Base-by-base conservation (phyloP, 2,797 vertebrate genomes). In the Labroides dimidiatus region DNA sequence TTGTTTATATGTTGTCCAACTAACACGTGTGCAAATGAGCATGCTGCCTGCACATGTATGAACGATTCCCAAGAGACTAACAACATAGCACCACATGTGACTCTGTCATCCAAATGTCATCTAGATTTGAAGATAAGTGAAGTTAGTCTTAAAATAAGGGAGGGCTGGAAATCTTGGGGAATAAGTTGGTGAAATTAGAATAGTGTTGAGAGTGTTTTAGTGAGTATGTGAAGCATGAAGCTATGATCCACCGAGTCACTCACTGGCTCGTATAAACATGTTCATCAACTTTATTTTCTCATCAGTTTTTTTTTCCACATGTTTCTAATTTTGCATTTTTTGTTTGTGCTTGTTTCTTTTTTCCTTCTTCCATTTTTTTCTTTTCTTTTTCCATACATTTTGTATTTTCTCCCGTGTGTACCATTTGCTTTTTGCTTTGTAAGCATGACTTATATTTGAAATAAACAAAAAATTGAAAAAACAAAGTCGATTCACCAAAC, bases 391-490 rank as follows among this genome's bases (percentile, higher is more conserved):
- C 51, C n/a, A 58, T 39, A 10, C 21, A 37, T 68, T 64, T 68
- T 86, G 50, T 48, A 74, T 85, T 49, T 60, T 27, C 56, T 23
- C 54, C 74, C 59, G 42, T 79, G 16, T 36, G 57, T 85, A 70
- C 39, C 58, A 54, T 81, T 82, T 81, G 60, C 69, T 84, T 86
- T 83, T 86, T 83, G 70, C 78, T 72, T 27, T 88, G 78, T 87
- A 87, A 90, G 82, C 77, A 81, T 81, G 65, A 88, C 71, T 73
- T 85, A 76, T 78, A 78, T 89, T 81, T 89, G 81, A 90, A 92
- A 91, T 85, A 85, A 89, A 51, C 60, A 44, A 62, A 61, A 54
- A 37, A 60, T 24, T 30, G 47, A 48, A 60, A 70, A 64, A 68
- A 3, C 47, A 55, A 65, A 33, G 1, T 33, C 12, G 56, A 19